Conservation (phyloP, 2,888 invertebrate species). For the Sphinx pinastri region DNA sequence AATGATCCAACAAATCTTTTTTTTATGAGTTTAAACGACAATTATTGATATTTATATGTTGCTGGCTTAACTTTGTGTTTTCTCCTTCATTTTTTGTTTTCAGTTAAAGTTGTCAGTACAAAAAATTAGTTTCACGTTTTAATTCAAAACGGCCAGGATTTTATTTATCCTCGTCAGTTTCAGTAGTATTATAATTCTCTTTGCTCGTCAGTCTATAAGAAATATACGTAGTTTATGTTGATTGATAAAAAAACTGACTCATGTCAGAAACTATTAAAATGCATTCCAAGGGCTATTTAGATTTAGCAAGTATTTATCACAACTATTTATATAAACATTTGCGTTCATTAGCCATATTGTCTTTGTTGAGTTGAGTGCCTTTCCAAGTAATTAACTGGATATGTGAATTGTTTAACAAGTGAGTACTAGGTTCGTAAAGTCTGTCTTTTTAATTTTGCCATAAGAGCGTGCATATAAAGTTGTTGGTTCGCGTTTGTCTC, state of each 20-base stretch:
- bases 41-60: too few relatives aligned
- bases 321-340: slow-evolving; percentile 15
- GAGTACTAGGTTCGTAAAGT: neutral
- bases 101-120: too few relatives aligned
- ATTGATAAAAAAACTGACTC: too few relatives aligned
- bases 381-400: slow-evolving; percentile 14
- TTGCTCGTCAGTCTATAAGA: neutral
- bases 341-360: slow-evolving; percentile 15
- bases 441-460: neutral
- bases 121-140: too few relatives aligned
- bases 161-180: too few relatives aligned
- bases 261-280: neutral
- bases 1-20: too few relatives aligned
- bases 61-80: too few relatives aligned
- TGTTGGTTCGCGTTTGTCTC: neutral
- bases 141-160: too few relatives aligned
- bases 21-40: too few relatives aligned
- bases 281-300: neutral
- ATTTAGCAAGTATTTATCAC: slow-evolving; percentile 2
- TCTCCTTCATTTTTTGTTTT: too few relatives aligned
- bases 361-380: slow-evolving; percentile 16
- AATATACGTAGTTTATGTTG: neutral
- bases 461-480: neutral
- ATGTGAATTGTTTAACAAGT: slow-evolving; percentile 20
- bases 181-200: too few relatives aligned